phyloP scores from a whole-genome alignment of 2,797 vertebrate genomes.

The Enteromius thamalakanensis region DNA sequence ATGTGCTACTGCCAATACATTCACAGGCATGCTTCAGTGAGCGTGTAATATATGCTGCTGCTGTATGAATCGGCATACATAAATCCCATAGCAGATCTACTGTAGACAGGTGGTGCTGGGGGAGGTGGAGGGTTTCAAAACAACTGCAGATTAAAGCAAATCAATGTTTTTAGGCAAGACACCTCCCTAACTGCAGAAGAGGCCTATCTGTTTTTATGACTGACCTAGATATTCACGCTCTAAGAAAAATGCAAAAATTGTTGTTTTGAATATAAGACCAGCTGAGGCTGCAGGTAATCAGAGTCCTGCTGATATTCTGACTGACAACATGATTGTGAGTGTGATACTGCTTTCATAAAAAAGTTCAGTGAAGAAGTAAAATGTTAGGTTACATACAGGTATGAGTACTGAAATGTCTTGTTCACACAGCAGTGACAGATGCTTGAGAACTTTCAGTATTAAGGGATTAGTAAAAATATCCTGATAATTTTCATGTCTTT shows the following conservation, averaged over 20 bases:
- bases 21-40: neutral
- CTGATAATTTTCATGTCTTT: neutral
- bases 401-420: neutral
- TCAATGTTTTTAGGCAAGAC: neutral
- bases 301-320: neutral
- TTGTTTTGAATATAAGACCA: neutral
- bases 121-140: neutral
- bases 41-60: slow-evolving; percentile 1
- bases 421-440: neutral
- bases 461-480: neutral
- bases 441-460: neutral
- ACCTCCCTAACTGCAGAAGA: neutral
- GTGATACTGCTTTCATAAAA: neutral
- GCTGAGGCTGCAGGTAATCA: neutral
- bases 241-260: neutral
- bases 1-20: slow-evolving; percentile 4
- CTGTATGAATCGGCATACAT: neutral
- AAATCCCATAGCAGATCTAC: neutral
- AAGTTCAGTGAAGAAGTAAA: neutral
- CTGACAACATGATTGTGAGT: neutral
- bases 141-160: neutral
- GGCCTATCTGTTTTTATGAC: neutral
- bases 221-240: neutral
- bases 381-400: neutral
- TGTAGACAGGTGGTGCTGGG: neutral